These are phyloP conservation scores for Agapornis canus DNA, from an alignment of 2,797 vertebrate species.

Conservation along the genomic window DNA sequence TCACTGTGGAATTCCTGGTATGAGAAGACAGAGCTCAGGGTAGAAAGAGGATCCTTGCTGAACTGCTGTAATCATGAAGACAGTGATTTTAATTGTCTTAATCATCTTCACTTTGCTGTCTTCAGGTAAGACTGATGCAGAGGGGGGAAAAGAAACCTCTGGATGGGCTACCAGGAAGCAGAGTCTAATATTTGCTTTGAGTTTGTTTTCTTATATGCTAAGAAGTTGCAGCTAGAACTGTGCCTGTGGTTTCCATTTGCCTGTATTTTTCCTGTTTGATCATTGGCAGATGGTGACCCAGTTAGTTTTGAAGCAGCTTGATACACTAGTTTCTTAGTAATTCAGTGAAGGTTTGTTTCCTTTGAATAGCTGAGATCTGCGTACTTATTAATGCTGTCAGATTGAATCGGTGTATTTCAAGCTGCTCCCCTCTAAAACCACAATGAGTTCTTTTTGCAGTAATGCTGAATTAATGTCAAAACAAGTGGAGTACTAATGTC, in stretches of 20 bases:
- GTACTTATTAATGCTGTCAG: rapidly evolving
- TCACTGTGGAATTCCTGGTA: conserved; percentile 62
- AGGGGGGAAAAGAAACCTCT: not conserved
- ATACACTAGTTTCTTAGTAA: not conserved
- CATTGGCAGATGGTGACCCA: conserved; percentile 40
- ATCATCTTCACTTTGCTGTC: conserved; percentile 3
- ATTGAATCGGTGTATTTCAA: not conserved
- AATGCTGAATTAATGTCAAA: not conserved
- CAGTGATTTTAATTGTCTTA: conserved; percentile 9
- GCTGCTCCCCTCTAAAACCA: not conserved
- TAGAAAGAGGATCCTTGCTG: not conserved
- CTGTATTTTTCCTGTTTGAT: conserved; percentile 11
- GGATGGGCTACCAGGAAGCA: not conserved
- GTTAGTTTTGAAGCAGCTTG: not conserved
- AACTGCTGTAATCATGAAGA: conserved; percentile 47
- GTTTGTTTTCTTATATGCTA: conserved; percentile 10
- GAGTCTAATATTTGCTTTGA: not conserved
- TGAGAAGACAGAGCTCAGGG: conserved; percentile 21
- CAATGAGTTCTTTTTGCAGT: not conserved
- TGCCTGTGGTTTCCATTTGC: not conserved
- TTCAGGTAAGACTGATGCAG: conserved; percentile 59
- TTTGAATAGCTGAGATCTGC: not conserved
- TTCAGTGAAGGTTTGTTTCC: not conserved
- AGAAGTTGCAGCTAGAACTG: not conserved
- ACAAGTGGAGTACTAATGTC: not conserved